phyloP scores from a whole-genome alignment of 2,797 vertebrate genomes.

The Clamator glandarius region DNA sequence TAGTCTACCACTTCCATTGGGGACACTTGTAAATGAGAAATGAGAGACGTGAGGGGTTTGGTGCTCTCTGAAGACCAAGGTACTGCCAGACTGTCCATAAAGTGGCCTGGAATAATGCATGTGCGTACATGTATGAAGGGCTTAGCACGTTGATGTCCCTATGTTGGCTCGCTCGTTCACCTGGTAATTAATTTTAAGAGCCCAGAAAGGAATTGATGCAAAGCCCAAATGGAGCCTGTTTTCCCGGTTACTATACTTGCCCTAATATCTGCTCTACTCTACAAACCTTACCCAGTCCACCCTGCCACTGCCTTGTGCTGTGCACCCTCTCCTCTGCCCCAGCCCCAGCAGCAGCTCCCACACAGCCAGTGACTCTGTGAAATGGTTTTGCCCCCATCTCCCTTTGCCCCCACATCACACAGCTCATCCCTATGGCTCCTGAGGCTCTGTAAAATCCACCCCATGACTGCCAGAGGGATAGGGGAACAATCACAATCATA shows the following conservation, averaged over 20 bases:
- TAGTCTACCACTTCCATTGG: background rate
- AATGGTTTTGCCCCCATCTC: background rate
- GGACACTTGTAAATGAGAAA: background rate
- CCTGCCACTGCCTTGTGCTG: background rate
- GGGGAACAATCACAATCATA: background rate
- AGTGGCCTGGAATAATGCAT: background rate
- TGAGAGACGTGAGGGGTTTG: background rate
- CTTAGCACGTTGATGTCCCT: background rate
- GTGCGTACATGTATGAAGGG: background rate
- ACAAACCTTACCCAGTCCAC: background rate
- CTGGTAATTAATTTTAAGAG: background rate
- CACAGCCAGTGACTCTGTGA: background rate
- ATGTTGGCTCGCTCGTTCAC: background rate
- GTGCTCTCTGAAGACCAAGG: background rate
- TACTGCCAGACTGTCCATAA: background rate
- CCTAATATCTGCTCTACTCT: background rate
- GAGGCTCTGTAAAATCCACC: background rate
- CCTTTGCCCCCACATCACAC: background rate
- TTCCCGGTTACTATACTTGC: background rate
- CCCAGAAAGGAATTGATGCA: background rate
- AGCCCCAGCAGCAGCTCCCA: rapidly evolving
- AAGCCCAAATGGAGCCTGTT: background rate
- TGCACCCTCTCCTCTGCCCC: background rate
- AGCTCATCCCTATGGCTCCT: background rate
- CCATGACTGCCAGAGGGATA: background rate